Evolutionary conservation across 1,140 invertebrate species (phyloP), one percentile per base, ranked within the genome.

Genomic region (Centruroides sculpturatus): DNA sequence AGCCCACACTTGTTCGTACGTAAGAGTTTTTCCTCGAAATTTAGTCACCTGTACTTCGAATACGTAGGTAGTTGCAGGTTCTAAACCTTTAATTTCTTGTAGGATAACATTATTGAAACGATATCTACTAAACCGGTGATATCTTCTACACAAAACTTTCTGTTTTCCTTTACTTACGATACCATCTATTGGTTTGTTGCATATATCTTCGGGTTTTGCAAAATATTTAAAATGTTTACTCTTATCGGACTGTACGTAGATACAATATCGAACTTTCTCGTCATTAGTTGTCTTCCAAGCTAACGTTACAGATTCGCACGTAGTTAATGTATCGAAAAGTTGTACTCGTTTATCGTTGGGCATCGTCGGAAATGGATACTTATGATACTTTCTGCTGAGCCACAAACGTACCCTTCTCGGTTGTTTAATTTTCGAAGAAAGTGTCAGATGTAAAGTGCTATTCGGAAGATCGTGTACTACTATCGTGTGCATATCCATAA

Each of bases 1-100:
- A 0, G 57, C 62, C 60, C 64, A 64, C 5, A 64, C 57, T 11
- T 66, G 62, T 58, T 69, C 68, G 60, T 73, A 73, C 6, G 67
- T 56, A 34, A 73, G 61, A 41, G 65, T 67, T 10, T 68, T 65
- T 4, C 70, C 69, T 49, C 66, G 67, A 8, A 67, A 63, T 59
- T 68, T 69, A 23, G 66, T 71, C 47, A 73, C 65, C 55, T 69
- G 69, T 2, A 73, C 66, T 56, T 73, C 70, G 59, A 74, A 72
- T 34, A 70, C 59, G 56, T 74, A 74, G 10, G 23, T 60, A 4
- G 66, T 72, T 23, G 63, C 67, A 3, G 69, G 67, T 35, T 63
- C 59, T 8, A 74, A 59, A n/a, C 64, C 65, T 46, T 60, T 67
- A 5, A 73, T 65, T 6, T 65, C 68, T 54, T 71, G 66, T 10